Evolutionary conservation across 2,113 vertebrate species (phyloP).

Genomic region (Sylvia atricapilla): DNA sequence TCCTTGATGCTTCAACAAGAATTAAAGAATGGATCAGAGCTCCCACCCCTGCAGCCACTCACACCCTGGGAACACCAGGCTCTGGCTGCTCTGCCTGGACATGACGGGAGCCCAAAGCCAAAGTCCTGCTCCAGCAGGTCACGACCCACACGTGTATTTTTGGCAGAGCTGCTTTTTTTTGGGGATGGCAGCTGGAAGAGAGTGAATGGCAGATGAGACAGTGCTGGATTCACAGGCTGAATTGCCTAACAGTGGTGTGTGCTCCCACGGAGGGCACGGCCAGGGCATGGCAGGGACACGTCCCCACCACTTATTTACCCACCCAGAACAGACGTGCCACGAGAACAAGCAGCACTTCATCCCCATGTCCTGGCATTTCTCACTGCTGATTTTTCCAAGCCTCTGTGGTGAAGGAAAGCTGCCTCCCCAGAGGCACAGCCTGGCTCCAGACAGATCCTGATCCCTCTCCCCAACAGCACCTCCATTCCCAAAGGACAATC

Average conservation of each 20-base stretch:
- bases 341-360: conserved; percentile 15
- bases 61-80: not conserved
- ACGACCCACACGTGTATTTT: not conserved
- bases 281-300: not conserved
- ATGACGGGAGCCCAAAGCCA: accelerated
- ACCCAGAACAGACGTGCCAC: not conserved
- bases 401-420: not conserved
- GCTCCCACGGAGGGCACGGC: not conserved
- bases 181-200: not conserved
- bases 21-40: not conserved
- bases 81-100: not conserved
- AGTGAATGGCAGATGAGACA: not conserved
- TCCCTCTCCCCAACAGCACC: not conserved
- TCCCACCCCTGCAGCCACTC: not conserved
- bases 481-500: not conserved
- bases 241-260: not conserved
- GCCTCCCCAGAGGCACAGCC: not conserved
- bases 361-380: not conserved
- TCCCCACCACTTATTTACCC: not conserved
- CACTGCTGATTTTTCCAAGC: not conserved
- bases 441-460: not conserved
- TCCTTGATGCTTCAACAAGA: accelerated
- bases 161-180: not conserved
- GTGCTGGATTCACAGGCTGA: not conserved
- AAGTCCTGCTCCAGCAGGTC: not conserved